Percentiles rank a stretch among this genome's conserved stretches.
Evolutionary conservation across 2,888 invertebrate genomes (phyloP).

Genomic region (Arrhopalites spinosus): DNA sequence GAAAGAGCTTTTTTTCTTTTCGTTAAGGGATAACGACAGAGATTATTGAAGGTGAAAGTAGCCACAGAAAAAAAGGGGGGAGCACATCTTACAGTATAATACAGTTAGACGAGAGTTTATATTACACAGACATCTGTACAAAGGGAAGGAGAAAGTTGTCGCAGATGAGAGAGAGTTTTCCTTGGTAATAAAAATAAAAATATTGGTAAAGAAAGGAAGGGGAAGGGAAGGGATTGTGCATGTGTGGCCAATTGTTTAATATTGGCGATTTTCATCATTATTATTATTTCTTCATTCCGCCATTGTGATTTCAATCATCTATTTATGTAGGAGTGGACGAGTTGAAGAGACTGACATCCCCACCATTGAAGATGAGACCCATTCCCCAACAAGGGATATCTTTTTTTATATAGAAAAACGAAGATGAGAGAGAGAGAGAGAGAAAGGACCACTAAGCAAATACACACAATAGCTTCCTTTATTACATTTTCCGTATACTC

Average conservation of each 20-base stretch:
- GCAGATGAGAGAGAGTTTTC: background rate
- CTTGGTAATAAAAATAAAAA: background rate
- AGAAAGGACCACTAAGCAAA: conserved; percentile 10
- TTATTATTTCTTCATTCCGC: conserved; percentile 12
- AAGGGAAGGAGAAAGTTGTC: background rate
- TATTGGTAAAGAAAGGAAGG: too few relatives aligned
- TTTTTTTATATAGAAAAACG: background rate
- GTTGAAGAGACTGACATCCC: too few relatives aligned
- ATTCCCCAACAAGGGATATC: too few relatives aligned
- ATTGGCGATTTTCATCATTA: conserved; percentile 1
- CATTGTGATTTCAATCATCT: conserved; percentile 23
- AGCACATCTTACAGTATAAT: too few relatives aligned
- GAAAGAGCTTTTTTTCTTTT: too few relatives aligned
- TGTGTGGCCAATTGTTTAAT: conserved; percentile 7
- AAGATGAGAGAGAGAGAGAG: background rate
- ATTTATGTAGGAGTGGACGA: background rate
- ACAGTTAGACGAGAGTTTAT: background rate
- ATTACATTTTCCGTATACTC: conserved; percentile 13
- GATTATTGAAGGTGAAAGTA: background rate
- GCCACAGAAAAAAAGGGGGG: background rate
- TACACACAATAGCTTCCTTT: conserved; percentile 25
- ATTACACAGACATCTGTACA: too few relatives aligned
- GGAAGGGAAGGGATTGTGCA: background rate
- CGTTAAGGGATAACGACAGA: background rate
- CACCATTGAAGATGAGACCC: too few relatives aligned